phyloP scores from a whole-genome alignment of 2,113 vertebrate genomes.

The Onychorhynchus coronatus region DNA sequence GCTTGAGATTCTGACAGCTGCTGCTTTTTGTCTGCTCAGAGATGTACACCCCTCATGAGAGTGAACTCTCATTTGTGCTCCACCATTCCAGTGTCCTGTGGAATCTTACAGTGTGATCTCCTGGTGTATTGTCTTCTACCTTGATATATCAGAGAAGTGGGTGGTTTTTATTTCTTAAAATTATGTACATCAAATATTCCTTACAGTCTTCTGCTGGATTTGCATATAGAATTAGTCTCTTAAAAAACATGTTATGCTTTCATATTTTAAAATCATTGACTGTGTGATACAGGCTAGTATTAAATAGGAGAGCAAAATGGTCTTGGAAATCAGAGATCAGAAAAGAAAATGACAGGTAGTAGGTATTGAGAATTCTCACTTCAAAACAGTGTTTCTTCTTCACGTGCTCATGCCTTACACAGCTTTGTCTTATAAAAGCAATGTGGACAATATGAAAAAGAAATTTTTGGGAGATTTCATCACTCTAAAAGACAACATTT shows the following conservation, averaged over 20 bases:
- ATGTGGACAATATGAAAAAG: neutral
- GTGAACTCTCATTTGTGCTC: neutral
- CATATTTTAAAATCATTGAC: neutral
- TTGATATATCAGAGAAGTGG: neutral
- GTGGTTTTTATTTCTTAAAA: neutral
- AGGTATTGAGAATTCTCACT: neutral
- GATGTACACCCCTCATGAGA: neutral
- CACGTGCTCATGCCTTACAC: rapidly evolving
- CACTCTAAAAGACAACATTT: neutral
- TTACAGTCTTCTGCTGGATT: neutral
- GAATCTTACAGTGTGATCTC: neutral
- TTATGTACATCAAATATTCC: neutral
- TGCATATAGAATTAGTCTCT: neutral
- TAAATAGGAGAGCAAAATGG: neutral
- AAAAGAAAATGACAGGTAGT: neutral
- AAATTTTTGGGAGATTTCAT: neutral
- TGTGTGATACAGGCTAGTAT: neutral
- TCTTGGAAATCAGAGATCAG: neutral
- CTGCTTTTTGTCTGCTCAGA: neutral
- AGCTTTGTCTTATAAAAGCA: neutral
- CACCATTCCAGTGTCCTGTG: neutral
- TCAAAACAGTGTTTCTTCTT: neutral
- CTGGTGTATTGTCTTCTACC: neutral
- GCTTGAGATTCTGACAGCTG: neutral
- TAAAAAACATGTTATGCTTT: neutral